A percentile compares a stretch with the other conserved stretches of the same genome.
These are phyloP conservation scores for Rhinella marina DNA, from an alignment of 2,797 vertebrate genomes.

Conservation along the genomic window DNA sequence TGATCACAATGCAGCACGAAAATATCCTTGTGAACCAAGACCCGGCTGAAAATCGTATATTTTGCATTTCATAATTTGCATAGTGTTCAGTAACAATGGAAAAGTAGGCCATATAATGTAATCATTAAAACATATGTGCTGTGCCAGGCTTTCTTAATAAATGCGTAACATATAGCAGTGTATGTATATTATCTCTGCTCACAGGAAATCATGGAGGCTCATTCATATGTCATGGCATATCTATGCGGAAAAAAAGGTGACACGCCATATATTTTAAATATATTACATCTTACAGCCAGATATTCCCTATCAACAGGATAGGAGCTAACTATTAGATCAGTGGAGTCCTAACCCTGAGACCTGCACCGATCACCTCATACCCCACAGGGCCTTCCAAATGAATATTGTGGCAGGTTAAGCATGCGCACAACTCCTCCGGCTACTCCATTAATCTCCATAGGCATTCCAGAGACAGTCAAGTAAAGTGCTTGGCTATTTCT, in stretches of 20 bases:
- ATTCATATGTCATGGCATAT: background rate
- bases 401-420: too few species aligned
- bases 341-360: too few species aligned
- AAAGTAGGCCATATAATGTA: slow-evolving; percentile 45
- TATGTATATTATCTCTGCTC: background rate
- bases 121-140: slow-evolving; percentile 18
- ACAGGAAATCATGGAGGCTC: background rate
- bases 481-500: too few species aligned
- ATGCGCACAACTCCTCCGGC: too few species aligned
- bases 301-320: too few species aligned
- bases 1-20: slow-evolving; percentile 43
- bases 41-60: slow-evolving; percentile 34
- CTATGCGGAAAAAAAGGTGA: background rate
- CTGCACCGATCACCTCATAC: too few species aligned
- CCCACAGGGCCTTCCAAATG: too few species aligned
- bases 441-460: too few species aligned
- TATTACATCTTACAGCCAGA: background rate
- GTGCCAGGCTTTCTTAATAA: background rate
- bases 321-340: too few species aligned
- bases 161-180: background rate
- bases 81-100: slow-evolving; percentile 35
- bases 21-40: slow-evolving; percentile 45
- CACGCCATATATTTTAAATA: background rate
- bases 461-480: too few species aligned
- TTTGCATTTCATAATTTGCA: slow-evolving; percentile 42